A percentile compares a stretch with the other conserved stretches of the same genome.
phyloP scores from a whole-genome alignment of 92 coral and sea anemone genomes.

The Muricea muricata region DNA sequence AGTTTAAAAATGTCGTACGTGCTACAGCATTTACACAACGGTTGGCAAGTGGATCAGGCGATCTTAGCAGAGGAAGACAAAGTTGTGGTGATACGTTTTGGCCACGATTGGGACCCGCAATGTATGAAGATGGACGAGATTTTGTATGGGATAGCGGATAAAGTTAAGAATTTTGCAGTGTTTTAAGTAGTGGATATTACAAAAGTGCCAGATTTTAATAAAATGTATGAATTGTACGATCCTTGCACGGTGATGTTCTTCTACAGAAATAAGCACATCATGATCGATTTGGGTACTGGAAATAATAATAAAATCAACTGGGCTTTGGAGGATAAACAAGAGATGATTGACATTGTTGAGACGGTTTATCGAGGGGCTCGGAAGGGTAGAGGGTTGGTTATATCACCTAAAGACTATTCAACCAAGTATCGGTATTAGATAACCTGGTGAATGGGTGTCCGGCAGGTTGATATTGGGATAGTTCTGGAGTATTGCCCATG shows the following conservation, averaged over 20 bases:
- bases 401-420: conserved; percentile 97
- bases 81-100: conserved; percentile 93
- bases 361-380: conserved; percentile 98
- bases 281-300: conserved; percentile 99
- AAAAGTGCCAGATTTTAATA: conserved; percentile 92
- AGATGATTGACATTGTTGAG: conserved; percentile 95
- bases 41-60: conserved; percentile 99
- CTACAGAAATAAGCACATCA: conserved; percentile 97
- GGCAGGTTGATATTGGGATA: background rate
- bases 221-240: conserved; percentile 98
- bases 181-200: conserved; percentile 91
- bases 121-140: conserved; percentile 99
- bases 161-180: conserved; percentile 87
- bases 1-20: conserved; percentile 84
- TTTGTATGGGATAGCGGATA: conserved; percentile 92
- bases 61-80: conserved; percentile 90
- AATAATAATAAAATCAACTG: conserved; percentile 98
- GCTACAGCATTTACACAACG: conserved; percentile 90
- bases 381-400: conserved; percentile 98
- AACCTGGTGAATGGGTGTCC: background rate
- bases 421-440: conserved; percentile 88
- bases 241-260: conserved; percentile 98
- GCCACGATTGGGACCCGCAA: conserved; percentile 99
- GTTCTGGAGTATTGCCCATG: background rate
- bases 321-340: conserved; percentile 96